Conservation (phyloP, 2,113 vertebrate species). For the Rhabdomys dilectus region DNA sequence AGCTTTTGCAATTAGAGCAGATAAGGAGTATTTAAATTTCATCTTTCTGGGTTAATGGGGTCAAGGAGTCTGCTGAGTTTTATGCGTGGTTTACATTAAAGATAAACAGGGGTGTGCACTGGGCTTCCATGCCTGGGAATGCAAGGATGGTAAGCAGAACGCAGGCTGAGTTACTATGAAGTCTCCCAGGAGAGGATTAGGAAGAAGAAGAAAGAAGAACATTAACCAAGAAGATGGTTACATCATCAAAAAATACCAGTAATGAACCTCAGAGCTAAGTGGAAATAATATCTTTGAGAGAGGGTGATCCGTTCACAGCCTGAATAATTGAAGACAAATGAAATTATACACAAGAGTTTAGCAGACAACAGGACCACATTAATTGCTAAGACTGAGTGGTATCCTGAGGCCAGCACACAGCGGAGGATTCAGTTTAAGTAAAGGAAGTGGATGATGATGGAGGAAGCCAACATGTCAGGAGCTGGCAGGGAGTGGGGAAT, state of each 20-base stretch:
- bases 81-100: background rate
- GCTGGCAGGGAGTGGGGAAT: background rate
- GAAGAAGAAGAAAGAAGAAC: slow-evolving; percentile 1
- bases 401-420: background rate
- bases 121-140: background rate
- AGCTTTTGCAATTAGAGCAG: background rate
- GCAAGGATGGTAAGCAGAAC: background rate
- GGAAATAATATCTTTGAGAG: slow-evolving; percentile 44
- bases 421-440: background rate
- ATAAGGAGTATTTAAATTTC: background rate
- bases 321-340: slow-evolving; percentile 19
- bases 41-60: background rate
- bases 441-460: background rate
- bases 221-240: background rate
- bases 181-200: background rate
- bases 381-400: slow-evolving; percentile 57
- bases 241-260: slow-evolving; percentile 49
- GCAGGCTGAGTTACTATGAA: background rate
- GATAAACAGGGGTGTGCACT: background rate
- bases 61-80: background rate
- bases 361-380: background rate
- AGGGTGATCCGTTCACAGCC: slow-evolving; percentile 44
- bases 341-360: slow-evolving; percentile 54
- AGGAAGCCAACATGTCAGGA: background rate
- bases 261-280: slow-evolving; percentile 15